These are phyloP conservation scores for Bombus ignitus DNA, from an alignment of 1,140 invertebrate genomes.

Conservation along the genomic window DNA sequence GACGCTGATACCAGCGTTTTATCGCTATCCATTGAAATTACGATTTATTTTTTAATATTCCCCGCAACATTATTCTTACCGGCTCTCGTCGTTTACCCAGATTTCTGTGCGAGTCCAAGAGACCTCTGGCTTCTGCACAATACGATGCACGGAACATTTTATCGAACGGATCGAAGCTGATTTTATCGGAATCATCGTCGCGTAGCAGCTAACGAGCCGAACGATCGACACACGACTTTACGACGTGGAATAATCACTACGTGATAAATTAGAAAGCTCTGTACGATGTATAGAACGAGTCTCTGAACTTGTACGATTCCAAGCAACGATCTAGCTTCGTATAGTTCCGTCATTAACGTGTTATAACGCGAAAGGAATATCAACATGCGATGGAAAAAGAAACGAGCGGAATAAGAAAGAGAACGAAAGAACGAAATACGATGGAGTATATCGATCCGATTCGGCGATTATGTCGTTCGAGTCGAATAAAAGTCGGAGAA, in stretches of 20 bases:
- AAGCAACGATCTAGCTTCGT: neutral
- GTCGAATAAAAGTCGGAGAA: neutral
- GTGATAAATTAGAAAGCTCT: constrained; percentile 2
- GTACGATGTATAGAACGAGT: neutral
- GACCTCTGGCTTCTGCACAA: neutral
- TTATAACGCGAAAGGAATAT: neutral
- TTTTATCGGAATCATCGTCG: neutral
- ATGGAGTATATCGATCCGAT: too few species aligned
- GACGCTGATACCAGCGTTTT: constrained; percentile 2
- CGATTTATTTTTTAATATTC: constrained; percentile 24
- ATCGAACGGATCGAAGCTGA: neutral
- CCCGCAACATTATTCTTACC: neutral
- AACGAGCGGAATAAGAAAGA: too few species aligned
- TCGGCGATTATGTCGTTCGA: too few species aligned
- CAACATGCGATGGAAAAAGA: neutral
- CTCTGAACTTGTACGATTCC: constrained; percentile 9
- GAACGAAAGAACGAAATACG: too few species aligned
- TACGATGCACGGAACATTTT: neutral
- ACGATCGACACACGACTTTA: neutral
- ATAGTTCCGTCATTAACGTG: neutral
- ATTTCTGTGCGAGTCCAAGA: neutral
- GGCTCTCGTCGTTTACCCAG: neutral
- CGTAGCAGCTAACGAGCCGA: neutral
- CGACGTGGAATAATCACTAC: neutral
- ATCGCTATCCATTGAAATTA: neutral